Evolutionary conservation across 2,888 invertebrate genomes (phyloP), one percentile per base, ranked within the genome.

Genomic region (Apomyelois bistriatella): DNA sequence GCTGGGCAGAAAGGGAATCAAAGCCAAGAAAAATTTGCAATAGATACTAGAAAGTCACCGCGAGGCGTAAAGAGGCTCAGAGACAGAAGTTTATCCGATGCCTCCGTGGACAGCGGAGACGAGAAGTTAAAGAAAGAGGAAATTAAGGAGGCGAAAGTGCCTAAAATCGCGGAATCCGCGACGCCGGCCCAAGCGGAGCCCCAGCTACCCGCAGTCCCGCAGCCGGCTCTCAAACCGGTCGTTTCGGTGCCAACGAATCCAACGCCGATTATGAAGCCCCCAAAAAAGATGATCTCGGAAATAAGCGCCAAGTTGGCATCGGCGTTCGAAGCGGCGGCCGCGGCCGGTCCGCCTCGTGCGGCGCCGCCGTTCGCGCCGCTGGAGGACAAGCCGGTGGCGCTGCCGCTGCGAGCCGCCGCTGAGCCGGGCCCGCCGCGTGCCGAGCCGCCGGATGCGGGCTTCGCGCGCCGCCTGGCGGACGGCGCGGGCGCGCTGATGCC

Each of bases 51-150:
- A 40, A 94, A 94, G 68, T 94, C 94, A 35, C 92, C 94, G 0
- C 91, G 95, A 53, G 92, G 93, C 4, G 89, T 85, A 1, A 91
- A 93, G 55, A 92, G 93, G 58, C 87, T 91, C 1, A 92, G 93
- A 60, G 93, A 93, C 58, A 89, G 94, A 48, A 92, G 94, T 65
- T 82, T 91, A 8, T 94, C 94, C 0, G 94, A 94, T 57, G 93
- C 93, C 0, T 93, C 93, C 0, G 84, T 93, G 5, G 94, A 93
- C 54, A 93, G 92, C 41, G 90, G 90, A 41, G 93, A 93, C 58
- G 94, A 94, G 58, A 92, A 92, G 62, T 61, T 59, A 3, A 88
- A 80, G 55, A 79, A 72, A 42, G 84, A 84, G 4, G 86, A 86
- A 2, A 51, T 58, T 5, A 76, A 72, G 52, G 83, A 85, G 5